These are phyloP conservation scores for Vesta saturnalis DNA, from an alignment of 2,888 invertebrate species.

Conservation along the genomic window DNA sequence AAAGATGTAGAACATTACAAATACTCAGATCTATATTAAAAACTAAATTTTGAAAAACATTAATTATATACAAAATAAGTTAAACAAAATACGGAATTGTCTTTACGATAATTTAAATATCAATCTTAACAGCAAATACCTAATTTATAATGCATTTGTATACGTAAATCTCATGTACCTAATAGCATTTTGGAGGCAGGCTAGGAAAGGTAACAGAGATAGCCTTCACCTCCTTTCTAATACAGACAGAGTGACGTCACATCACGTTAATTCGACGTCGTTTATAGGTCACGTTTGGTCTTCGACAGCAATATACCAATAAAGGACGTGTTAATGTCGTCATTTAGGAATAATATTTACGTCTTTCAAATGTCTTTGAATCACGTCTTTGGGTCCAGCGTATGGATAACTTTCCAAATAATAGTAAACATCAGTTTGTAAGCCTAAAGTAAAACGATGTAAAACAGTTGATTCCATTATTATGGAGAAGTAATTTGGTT, in stretches of 20 bases:
- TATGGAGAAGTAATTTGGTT: neutral
- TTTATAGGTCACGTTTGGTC: neutral
- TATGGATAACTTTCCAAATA: neutral
- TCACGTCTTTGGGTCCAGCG: neutral
- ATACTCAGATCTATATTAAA: too few relatives aligned
- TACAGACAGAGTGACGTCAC: neutral
- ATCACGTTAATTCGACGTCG: neutral
- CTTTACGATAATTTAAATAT: too few relatives aligned
- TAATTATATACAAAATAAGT: too few relatives aligned
- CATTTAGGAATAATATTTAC: neutral
- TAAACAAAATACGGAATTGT: too few relatives aligned
- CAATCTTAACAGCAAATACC: too few relatives aligned
- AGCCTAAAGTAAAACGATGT: neutral
- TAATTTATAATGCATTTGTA: too few relatives aligned
- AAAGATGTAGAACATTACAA: too few relatives aligned
- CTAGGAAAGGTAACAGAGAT: too few relatives aligned
- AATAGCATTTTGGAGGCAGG: too few relatives aligned
- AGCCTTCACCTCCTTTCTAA: too few relatives aligned
- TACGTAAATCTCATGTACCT: too few relatives aligned
- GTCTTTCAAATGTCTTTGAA: neutral
- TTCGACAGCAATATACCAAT: neutral
- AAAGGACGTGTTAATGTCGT: neutral
- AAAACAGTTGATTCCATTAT: neutral
- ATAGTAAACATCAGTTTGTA: neutral
- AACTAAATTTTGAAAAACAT: too few relatives aligned